Evolutionary conservation across 2,797 vertebrate genomes (phyloP).

Genomic region (Chromobotia macracanthus): DNA sequence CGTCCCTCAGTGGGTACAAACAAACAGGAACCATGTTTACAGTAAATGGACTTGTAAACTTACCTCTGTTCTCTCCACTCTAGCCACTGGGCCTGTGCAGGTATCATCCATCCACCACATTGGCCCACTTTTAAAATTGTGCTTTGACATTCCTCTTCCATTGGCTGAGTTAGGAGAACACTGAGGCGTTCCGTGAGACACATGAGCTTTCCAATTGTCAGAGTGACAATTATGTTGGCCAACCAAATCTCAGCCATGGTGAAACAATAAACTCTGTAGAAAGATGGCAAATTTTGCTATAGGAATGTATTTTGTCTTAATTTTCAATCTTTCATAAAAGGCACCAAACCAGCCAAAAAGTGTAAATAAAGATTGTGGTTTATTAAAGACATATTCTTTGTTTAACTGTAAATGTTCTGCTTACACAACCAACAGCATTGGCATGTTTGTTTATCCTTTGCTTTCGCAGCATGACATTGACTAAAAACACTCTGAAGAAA

Average conservation of each 20-base stretch:
- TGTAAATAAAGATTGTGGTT: not conserved
- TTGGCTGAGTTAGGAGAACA: not conserved
- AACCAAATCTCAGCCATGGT: conserved; percentile 26
- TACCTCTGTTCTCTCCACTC: conserved; percentile 7
- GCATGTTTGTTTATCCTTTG: not conserved
- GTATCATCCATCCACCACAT: not conserved
- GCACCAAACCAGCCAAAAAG: not conserved
- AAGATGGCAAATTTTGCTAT: not conserved
- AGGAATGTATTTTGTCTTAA: conserved; percentile 1
- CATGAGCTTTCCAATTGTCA: not conserved
- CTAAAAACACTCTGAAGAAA: not conserved
- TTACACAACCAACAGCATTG: not conserved
- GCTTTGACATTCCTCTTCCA: not conserved
- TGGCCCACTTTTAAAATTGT: not conserved
- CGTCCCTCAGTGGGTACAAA: not conserved
- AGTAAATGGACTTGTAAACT: not conserved
- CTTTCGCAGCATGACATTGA: no score
- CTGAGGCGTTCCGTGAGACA: not conserved
- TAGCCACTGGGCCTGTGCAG: not conserved
- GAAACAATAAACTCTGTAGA: not conserved
- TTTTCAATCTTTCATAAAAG: not conserved
- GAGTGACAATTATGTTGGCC: conserved; percentile 31
- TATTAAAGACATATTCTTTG: not conserved
- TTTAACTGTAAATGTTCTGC: not conserved
- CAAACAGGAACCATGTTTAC: not conserved